Base-by-base conservation (phyloP, 2,113 vertebrate genomes). In the Phodopus roborovskii region DNA sequence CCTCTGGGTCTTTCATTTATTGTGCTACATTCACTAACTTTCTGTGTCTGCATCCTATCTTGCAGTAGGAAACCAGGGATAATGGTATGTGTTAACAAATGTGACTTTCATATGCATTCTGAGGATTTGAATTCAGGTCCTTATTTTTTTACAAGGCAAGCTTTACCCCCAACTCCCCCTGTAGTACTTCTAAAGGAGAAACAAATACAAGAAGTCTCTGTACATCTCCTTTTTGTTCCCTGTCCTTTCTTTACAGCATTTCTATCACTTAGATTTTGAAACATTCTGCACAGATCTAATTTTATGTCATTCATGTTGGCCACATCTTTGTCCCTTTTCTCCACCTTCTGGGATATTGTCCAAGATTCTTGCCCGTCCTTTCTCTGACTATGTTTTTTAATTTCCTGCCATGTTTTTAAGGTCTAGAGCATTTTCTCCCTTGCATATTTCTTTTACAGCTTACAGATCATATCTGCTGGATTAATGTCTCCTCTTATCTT, bases 361-460 rank as follows among this genome's bases (percentile, higher is more conserved):
- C 88, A 70, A 88, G 77, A 19, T 66, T 95, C 53, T 88, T 58
- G 79, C 70, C 81, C 42, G 45, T 50, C 53, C 4, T 15, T 82
- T 62, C n/a, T 83, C 26, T 78, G 28, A 28, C 45, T 71, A 56
- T 33, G 36, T 58, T 94, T 71, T 94, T 26, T 66, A 81, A 90
- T 93, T 39, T 93, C n/a, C 56, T 78, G 36, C 8, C 20, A 15
- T 87, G 83, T 60, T 90, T 90, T 94, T 70, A 50, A 87, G 36
- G 62, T 92, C 70, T 58, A n/a, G 82, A 50, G 7, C 20, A 39
- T 48, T 74, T 89, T 90, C 48, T 73, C 75, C 50, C 73, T 3
- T 89, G 66, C 60, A 16, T 71, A 87, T 94, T 81, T 81, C 77
- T 78, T 90, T 93, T 83, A 45, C 45, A 86, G 36, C 13, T 89